Base-by-base conservation (phyloP, 2,888 invertebrate genomes). In the Himalopsyche anomala region DNA sequence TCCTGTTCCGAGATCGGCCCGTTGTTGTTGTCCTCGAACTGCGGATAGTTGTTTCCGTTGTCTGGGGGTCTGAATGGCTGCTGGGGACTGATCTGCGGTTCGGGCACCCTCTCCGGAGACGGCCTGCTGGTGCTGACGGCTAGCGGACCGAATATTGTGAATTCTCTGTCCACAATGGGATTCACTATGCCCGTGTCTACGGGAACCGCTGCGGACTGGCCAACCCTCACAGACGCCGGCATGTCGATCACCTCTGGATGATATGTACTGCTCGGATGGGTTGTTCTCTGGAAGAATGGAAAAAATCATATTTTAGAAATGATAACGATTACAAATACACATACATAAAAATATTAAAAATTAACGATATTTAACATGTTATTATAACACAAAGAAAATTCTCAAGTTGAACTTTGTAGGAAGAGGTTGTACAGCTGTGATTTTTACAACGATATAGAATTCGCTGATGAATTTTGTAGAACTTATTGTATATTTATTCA, bases 1-100 rank as follows among this genome's bases (percentile, higher is more conserved):
- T 94, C 94, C 38, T 93, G 92, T 84, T 93, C 90, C 28, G 94
- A 94, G 89, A 94, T 93, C 51, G 93, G 94, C 0, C 94, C 94
- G 89, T 94, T 94, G 91, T 94, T 94, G 91, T 94, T 94, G 91
- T 93, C 93, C 89, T 93, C 93, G 54, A 87, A 86, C 69, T 36
- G 56, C 40, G 36, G 83, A 81, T 82, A 82, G 85, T 17, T 56
- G 80, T 28, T n/a, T 8, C 55, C 28, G 19, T 36, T 81, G 62
- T 42, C 36, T 12, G 51, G 84, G 40, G 28, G 79, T 12, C n/a
- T 12, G 36, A 17, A 80, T 11, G 74, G 51, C 42, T 80, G 80
- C 19, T 80, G 80, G n/a, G 51, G 80, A 8, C 42, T 51, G 42
- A 51, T 11, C 6, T 80, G 40, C 2, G 84, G 80, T n/a, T 79